Evolutionary conservation across 2,888 invertebrate genomes (phyloP).

Genomic region (Spicauda simplicius): DNA sequence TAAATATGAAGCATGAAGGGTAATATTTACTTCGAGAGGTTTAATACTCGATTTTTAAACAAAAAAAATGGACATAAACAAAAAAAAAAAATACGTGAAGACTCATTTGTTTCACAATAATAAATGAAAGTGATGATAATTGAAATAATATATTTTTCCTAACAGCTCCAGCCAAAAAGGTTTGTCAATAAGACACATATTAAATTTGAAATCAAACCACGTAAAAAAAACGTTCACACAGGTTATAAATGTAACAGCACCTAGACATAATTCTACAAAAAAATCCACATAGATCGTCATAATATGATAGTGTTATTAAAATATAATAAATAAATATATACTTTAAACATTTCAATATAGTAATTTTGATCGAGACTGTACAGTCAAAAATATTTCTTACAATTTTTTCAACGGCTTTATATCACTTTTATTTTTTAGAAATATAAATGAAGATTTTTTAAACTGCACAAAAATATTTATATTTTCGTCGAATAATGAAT

Average conservation of each 20-base stretch:
- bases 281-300: slow-evolving; percentile 25
- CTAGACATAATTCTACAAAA: slow-evolving; percentile 36
- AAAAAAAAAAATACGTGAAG: background rate
- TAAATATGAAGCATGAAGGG: background rate
- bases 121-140: slow-evolving; percentile 7
- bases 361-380: slow-evolving; percentile 22
- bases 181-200: slow-evolving; percentile 22
- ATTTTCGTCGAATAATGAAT: background rate
- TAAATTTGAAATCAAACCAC: slow-evolving; percentile 29
- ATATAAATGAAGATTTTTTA: slow-evolving; percentile 1
- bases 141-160: slow-evolving; percentile 18
- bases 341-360: background rate
- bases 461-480: slow-evolving; percentile 32
- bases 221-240: slow-evolving; percentile 47
- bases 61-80: background rate
- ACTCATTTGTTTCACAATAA: background rate
- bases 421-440: slow-evolving; percentile 6
- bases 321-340: slow-evolving; percentile 12
- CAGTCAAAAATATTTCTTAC: slow-evolving; percentile 13
- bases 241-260: slow-evolving; percentile 39
- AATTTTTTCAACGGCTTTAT: slow-evolving; percentile 11
- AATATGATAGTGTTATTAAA: background rate
- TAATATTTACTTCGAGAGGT: too few relatives aligned
- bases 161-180: slow-evolving; percentile 17
- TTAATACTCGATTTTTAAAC: too few relatives aligned